Percentiles rank a stretch among this genome's conserved stretches.
Conservation (phyloP, 1,140 invertebrate genomes). For the Thaumetopoea pityocampa region DNA sequence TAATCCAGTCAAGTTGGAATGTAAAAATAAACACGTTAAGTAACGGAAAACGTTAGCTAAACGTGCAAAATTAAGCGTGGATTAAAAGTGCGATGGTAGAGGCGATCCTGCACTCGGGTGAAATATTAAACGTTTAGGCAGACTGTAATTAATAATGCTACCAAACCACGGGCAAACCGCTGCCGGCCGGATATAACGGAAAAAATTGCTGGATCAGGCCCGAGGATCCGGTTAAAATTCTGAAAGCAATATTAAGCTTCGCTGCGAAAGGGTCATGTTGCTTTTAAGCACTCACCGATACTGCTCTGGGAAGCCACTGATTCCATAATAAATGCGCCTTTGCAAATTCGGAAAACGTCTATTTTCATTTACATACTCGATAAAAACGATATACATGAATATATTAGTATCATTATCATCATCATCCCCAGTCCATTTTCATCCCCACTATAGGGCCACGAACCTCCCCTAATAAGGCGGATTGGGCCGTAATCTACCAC, state of each 20-base stretch:
- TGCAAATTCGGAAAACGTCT: too few relatives aligned
- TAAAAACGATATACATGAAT: too few relatives aligned
- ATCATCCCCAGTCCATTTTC: too few relatives aligned
- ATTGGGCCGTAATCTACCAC: too few relatives aligned
- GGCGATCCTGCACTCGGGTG: conserved; percentile 51
- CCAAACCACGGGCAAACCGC: conserved; percentile 35
- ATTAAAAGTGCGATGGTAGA: conserved; percentile 43
- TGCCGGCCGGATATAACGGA: conserved; percentile 41
- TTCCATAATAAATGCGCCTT: conserved; percentile 26
- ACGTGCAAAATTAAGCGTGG: conserved; percentile 53
- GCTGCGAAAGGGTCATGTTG: conserved; percentile 26
- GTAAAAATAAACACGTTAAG: conserved; percentile 34
- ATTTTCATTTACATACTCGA: too few relatives aligned
- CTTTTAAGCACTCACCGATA: conserved; percentile 26
- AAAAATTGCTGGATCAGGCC: conserved; percentile 50
- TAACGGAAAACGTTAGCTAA: conserved; percentile 35
- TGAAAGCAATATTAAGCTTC: conserved; percentile 33
- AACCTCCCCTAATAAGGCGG: too few relatives aligned
- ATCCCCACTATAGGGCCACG: too few relatives aligned
- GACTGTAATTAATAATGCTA: conserved; percentile 60
- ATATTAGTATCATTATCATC: too few relatives aligned
- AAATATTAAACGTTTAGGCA: conserved; percentile 62
- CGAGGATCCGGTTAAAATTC: conserved; percentile 38
- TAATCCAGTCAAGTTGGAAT: too few relatives aligned
- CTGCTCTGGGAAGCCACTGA: conserved; percentile 19